These are phyloP conservation scores for Megaleporinus macrocephalus DNA, from an alignment of 2,113 vertebrate genomes.

Conservation along the genomic window DNA sequence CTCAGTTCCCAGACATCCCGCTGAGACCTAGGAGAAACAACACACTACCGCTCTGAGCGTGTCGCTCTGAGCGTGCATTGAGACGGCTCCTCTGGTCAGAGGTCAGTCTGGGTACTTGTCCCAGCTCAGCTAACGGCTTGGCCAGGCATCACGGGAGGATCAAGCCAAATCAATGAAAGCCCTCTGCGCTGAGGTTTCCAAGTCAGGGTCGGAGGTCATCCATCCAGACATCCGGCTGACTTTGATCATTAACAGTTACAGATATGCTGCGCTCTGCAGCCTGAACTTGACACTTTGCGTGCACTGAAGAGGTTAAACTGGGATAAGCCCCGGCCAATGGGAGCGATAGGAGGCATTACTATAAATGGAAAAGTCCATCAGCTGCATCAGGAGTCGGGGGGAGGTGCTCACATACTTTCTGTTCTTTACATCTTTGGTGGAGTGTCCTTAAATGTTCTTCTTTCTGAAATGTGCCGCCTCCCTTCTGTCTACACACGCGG, in stretches of 20 bases:
- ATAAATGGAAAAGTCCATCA: constrained; percentile 44
- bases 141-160: not conserved
- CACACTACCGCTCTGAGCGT: not conserved
- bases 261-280: not conserved
- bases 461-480: not conserved
- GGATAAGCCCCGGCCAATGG: constrained; percentile 28
- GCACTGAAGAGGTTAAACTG: constrained; percentile 27
- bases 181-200: not conserved
- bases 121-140: not conserved
- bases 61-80: not conserved
- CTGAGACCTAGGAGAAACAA: not conserved
- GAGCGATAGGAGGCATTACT: constrained; percentile 16
- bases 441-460: constrained; percentile 9
- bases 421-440: constrained; percentile 31
- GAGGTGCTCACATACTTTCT: not conserved
- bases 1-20: not conserved
- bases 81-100: not conserved
- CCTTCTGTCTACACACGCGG: not conserved
- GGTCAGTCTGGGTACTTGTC: constrained; percentile 5
- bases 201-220: constrained; percentile 17
- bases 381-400: not conserved
- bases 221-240: not conserved
- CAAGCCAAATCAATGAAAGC: constrained; percentile 2
- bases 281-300: constrained; percentile 37
- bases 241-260: constrained; percentile 33